Base-by-base conservation (phyloP, 2,113 vertebrate genomes). In the Tenebrosternarchus preto region DNA sequence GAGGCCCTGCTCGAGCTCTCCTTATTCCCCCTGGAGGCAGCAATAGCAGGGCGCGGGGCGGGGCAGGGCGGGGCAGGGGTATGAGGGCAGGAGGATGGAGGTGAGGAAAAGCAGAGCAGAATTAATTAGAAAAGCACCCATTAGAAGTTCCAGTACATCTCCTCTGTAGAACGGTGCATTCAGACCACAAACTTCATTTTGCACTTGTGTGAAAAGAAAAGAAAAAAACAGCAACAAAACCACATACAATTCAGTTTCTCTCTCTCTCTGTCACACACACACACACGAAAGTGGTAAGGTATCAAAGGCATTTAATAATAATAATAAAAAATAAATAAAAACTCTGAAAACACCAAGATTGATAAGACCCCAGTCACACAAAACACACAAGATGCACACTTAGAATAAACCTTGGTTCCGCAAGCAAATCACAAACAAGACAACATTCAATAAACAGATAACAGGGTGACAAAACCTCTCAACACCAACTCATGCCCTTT, bases 1-100 rank as follows among this genome's bases (percentile, higher is more conserved):
- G 96, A 96, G 36, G 96, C 93, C 36, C 96, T 91, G 85, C 93
- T 96, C 85, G 95, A 94, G 85, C 95, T 92, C 2, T 99, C 97
- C 31, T 96, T 91, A 90, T 92, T 95, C 33, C 95, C 95, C 93
- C 97, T 99, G 93, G 81, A 85, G 73, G 76, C 46, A 36, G 78
- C 17, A 83, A 36, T 76, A 61, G 7, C 0, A 46, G 16, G 20
- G 22, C 1, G 4, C 0, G 29, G n/a, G 19, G 33, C 2, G 25
- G 43, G 79, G 63, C 84, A 53, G 46, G 82, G 22, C 36, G 16
- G 24, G 61, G 76, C 46, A 53, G 61, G 75, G 67, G 24, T 43
- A 39, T n/a, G 33, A 50, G 20, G 59, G 60, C n/a, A 72, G 17
- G 29, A 53, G 61, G 53, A 19, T 68, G 2, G 8, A 29, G 29